Percentiles rank a stretch among this genome's conserved stretches.
phyloP scores from a whole-genome alignment of 1,140 invertebrate species.

The Thaumatotibia leucotreta region DNA sequence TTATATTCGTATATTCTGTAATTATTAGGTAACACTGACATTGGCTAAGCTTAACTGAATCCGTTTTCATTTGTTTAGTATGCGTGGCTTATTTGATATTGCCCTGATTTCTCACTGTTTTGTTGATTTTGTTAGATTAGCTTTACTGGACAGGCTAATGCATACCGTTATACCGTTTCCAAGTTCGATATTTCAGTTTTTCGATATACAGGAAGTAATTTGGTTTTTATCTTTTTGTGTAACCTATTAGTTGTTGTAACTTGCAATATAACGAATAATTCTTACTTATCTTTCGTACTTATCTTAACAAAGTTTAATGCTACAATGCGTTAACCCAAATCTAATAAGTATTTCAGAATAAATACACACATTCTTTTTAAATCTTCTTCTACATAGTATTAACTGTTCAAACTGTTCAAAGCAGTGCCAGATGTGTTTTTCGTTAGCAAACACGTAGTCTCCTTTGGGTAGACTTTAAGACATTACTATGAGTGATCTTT shows the following conservation, averaged over 20 bases:
- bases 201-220: background rate
- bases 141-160: background rate
- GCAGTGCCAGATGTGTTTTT: conserved; percentile 20
- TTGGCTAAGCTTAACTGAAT: background rate
- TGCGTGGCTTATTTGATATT: background rate
- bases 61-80: conserved; percentile 13
- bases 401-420: background rate
- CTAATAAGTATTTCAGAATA: background rate
- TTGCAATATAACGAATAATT: too few relatives aligned
- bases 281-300: background rate
- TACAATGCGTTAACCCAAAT: background rate
- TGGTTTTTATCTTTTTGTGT: background rate
- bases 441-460: too few relatives aligned
- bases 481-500: too few relatives aligned
- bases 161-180: background rate
- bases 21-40: background rate
- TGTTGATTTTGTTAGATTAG: background rate
- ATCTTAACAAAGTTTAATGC: background rate
- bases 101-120: background rate
- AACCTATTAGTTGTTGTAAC: background rate
- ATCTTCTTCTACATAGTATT: background rate
- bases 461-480: too few relatives aligned
- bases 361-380: too few relatives aligned
- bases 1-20: background rate
- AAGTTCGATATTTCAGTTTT: background rate